Percentiles rank a stretch among this genome's conserved stretches.
These are phyloP conservation scores for Pollenia angustigena DNA, from an alignment of 2,888 invertebrate species.

Conservation along the genomic window DNA sequence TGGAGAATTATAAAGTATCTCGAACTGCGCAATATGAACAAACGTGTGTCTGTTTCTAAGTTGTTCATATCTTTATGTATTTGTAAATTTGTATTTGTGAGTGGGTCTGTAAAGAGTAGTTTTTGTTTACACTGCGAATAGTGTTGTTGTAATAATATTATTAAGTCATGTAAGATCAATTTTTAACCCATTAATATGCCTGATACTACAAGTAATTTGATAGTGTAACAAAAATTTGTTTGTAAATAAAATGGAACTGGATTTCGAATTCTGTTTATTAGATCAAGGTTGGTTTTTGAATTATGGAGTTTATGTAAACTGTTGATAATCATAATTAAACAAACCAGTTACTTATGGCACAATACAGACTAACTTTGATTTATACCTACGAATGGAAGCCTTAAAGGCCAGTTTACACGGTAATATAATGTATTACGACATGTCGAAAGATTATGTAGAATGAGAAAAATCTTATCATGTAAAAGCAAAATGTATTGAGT, in stretches of 20 bases:
- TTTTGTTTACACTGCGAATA: slow-evolving; percentile 18
- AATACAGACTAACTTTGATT: neutral
- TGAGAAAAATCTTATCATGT: too few species aligned
- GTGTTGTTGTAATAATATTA: slow-evolving; percentile 19
- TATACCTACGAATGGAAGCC: too few species aligned
- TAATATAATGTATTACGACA: too few species aligned
- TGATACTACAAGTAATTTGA: slow-evolving; percentile 31
- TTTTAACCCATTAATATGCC: slow-evolving; percentile 41
- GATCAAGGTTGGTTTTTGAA: neutral
- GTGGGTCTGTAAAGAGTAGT: neutral
- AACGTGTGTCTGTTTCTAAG: slow-evolving; percentile 26
- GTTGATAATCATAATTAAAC: slow-evolving; percentile 14
- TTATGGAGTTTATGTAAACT: slow-evolving; percentile 13
- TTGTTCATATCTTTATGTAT: neutral
- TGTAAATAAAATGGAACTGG: slow-evolving; percentile 3
- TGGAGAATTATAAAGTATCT: slow-evolving; percentile 43
- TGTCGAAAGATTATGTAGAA: too few species aligned
- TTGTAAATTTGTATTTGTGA: neutral
- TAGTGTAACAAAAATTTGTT: neutral
- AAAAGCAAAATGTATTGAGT: too few species aligned
- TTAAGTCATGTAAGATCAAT: slow-evolving; percentile 16
- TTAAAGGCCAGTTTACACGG: too few species aligned
- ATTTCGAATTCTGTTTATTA: neutral
- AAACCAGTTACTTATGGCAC: neutral
- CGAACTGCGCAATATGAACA: slow-evolving; percentile 69